These are phyloP conservation scores for Sesia apiformis DNA, from an alignment of 2,888 invertebrate species.

Conservation along the genomic window DNA sequence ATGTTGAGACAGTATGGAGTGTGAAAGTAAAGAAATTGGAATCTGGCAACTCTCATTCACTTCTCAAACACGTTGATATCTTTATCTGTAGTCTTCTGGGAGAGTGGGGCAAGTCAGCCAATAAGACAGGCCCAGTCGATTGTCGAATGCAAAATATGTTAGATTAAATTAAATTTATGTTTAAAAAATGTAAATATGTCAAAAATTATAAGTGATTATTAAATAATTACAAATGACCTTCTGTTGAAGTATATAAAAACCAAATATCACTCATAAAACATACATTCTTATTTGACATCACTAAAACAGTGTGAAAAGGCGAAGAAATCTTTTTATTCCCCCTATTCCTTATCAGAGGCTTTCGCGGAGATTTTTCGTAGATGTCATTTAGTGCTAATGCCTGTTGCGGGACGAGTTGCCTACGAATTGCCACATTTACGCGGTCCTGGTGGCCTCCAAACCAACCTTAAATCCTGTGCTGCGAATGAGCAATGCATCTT, in stretches of 20 bases:
- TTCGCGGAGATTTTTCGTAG: slow-evolving; percentile 59
- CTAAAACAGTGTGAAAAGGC: slow-evolving; percentile 31
- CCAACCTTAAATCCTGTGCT: slow-evolving; percentile 59
- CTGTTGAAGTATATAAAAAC: not conserved
- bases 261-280: not conserved
- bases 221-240: too few relatives aligned
- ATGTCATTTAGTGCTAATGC: slow-evolving; percentile 73
- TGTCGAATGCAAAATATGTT: too few relatives aligned
- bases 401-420: slow-evolving; percentile 56
- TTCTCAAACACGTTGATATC: too few relatives aligned
- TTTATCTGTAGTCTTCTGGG: too few relatives aligned
- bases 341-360: slow-evolving; percentile 49
- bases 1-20: too few relatives aligned
- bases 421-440: slow-evolving; percentile 68
- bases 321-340: slow-evolving; percentile 49
- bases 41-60: too few relatives aligned
- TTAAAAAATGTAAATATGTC: too few relatives aligned
- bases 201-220: too few relatives aligned
- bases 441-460: slow-evolving; percentile 36
- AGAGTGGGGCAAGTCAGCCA: too few relatives aligned
- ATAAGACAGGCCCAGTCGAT: too few relatives aligned
- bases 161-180: too few relatives aligned
- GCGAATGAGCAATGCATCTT: slow-evolving; percentile 70
- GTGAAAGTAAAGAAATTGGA: too few relatives aligned
- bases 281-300: slow-evolving; percentile 17